Base-by-base conservation (phyloP, 2,113 vertebrate genomes). In the human region DNA sequence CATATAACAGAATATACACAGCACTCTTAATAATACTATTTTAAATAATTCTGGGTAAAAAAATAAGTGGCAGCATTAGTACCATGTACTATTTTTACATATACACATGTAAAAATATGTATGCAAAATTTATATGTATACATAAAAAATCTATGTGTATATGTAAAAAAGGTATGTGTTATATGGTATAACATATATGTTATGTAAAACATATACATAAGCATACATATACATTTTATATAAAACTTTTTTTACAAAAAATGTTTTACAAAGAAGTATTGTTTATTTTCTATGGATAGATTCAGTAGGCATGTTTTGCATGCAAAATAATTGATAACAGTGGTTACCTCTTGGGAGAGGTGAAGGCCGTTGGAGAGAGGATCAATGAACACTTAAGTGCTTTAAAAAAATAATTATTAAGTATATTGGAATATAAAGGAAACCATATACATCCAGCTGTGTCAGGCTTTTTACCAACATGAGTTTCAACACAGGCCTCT, bases 51-150 rank as follows among this genome's bases (percentile, higher is more conserved):
- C 73, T 30, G 9, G 11, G 14, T 79, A 32, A 8, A 78, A 75
- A 89, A 89, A 89, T 57, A 57, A 59, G 59, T 55, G 84, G 30
- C 10, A 72, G 66, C 85, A 30, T 88, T 80, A 94, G 43, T 8
- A 61, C 12, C 43, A 10, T 64, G 10, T 59, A 52, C 23, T 88
- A 75, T 23, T 88, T 75, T 79, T 38, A 87, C 18, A 30, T 78
- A 43, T 9, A 76, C 30, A 85, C 14, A 64, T 64, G 61, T 64
- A 64, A 72, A 94, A 38, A 8, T 48, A 12, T 48, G 12, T 64
- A 64, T 13, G 5, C 27, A 32, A 32, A 32, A 64, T 64, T 13
- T 64, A 64, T 64, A 27, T 32, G 57, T 64, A 32, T 64, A 64
- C 30, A 13, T 64, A 64, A 64, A 64, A 30, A 59, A 30, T 61